Base-by-base conservation (phyloP, 2,888 invertebrate species). In the Diadromus collaris region DNA sequence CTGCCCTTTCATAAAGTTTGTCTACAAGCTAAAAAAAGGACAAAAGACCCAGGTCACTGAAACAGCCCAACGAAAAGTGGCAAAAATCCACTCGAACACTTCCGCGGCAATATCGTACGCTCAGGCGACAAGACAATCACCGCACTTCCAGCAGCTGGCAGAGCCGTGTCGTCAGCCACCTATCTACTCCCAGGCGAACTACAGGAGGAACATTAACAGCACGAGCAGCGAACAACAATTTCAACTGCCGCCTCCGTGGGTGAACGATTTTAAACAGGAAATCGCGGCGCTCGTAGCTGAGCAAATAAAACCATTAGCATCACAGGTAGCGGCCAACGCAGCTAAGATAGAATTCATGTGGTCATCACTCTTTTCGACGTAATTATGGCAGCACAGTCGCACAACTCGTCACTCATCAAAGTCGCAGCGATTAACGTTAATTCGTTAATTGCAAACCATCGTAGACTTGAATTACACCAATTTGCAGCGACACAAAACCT, bases 1-100 rank as follows among this genome's bases (percentile, higher is more conserved):
- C 1, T 72, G 72, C 64, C 64, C 24, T 1, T 72, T 27, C 41
- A 16, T 48, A n/a, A 72, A 58, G 54, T 51, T n/a, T 16, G 29
- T 6, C 4, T 1, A 1, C 9, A 44, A 44, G 9, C 27, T 21
- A 1, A 51, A 27, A 27, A 63, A 41, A 41, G 7, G 10, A n/a
- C 65, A 41, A 41, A 19, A 4, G 0, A 5, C 19, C 5, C 21
- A 6, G 5, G 1, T 6, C 4, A 16, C 19, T 5, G 7, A 48
- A 0, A 19, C 1, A 4, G 19, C 48, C n/a, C n/a, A 48, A 5
- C 13, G 7, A 19, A 48, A 48, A n/a, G 19, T 19, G 0, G 19
- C n/a, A 6, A 48, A 48, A 7, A 48, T 48, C n/a, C 5, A 19
- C 7, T 6, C 19, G 6, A 5, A 7, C 5, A n/a, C 19, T 6